Evolutionary conservation across 2,113 vertebrate species (phyloP), one percentile per base, ranked within the genome.

Genomic region (Trochalopteron elliotii): DNA sequence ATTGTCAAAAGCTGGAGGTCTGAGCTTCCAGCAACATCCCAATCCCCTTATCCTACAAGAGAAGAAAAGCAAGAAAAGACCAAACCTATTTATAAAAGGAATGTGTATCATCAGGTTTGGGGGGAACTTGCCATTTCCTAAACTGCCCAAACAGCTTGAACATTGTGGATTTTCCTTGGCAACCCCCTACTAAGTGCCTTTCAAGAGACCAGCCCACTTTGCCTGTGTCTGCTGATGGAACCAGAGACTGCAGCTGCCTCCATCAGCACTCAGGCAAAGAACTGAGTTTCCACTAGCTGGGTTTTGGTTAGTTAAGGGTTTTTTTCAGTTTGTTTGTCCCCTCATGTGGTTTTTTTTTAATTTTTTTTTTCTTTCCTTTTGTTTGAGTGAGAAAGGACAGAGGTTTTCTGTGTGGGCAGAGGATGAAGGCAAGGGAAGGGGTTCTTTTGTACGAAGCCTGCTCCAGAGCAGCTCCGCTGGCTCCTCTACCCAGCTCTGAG

Each of bases 401-500:
- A 55, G 67, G 35, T 31, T 89, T 89, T 87, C 55, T 47, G 33
- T 9, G 90, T 92, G 72, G 92, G 90, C 71, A 81, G 90, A 83
- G 79, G 47, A 86, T 70, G 81, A 76, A 86, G 67, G 75, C 9
- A 28, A 59, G 31, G 60, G 70, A 90, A 78, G 55, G 35, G 33
- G 45, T 56, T 77, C 82, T 88, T 94, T 95, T 94, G 93, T 82
- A 4, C 0, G 0, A 12, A 84, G 9, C 83, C 86, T 91, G 93
- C 94, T 92, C 91, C 78, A 27, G 91, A 87, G 57, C 93, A 65
- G 35, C 89, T 92, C 30, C 3, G 0, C 35, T 40, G 75, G 59
- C 88, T 95, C 84, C 72, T 70, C 40, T 44, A 10, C 22, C 45
- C 49, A 6, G 75, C 82, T 93, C 95, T 95, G 95, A 96, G 61